These are phyloP conservation scores for Tipula confusa DNA, from an alignment of 2,888 invertebrate genomes.

Conservation along the genomic window DNA sequence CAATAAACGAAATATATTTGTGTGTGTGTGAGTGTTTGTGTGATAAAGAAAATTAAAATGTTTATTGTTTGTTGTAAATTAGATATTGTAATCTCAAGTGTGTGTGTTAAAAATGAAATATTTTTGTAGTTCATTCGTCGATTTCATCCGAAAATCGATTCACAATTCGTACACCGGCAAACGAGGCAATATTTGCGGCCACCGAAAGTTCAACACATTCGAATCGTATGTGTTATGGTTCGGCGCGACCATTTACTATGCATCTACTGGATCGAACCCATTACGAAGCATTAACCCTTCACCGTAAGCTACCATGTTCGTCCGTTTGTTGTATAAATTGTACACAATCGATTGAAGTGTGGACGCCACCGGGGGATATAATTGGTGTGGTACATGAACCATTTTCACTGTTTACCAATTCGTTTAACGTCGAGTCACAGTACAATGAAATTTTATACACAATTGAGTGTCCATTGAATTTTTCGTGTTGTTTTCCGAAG, in stretches of 20 bases:
- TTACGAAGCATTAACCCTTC: slow-evolving; percentile 73
- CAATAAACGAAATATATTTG: background rate
- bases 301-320: slow-evolving; percentile 64
- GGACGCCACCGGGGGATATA: slow-evolving; percentile 64
- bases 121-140: slow-evolving; percentile 42
- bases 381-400: slow-evolving; percentile 67
- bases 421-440: slow-evolving; percentile 64
- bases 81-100: background rate
- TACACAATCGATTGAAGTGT: slow-evolving; percentile 63
- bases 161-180: slow-evolving; percentile 64
- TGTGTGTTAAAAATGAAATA: background rate
- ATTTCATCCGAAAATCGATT: slow-evolving; percentile 69
- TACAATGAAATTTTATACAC: slow-evolving; percentile 60
- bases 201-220: slow-evolving; percentile 61
- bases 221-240: slow-evolving; percentile 66
- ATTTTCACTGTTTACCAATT: slow-evolving; percentile 61
- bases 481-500: slow-evolving; percentile 57
- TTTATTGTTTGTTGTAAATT: background rate
- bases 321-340: slow-evolving; percentile 61
- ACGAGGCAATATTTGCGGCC: slow-evolving; percentile 71
- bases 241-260: slow-evolving; percentile 66
- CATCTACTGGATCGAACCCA: slow-evolving; percentile 77
- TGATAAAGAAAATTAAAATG: background rate
- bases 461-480: slow-evolving; percentile 69
- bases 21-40: too few species aligned